These are phyloP conservation scores for Xiphydria camelus DNA, from an alignment of 2,888 invertebrate genomes.

Conservation along the genomic window DNA sequence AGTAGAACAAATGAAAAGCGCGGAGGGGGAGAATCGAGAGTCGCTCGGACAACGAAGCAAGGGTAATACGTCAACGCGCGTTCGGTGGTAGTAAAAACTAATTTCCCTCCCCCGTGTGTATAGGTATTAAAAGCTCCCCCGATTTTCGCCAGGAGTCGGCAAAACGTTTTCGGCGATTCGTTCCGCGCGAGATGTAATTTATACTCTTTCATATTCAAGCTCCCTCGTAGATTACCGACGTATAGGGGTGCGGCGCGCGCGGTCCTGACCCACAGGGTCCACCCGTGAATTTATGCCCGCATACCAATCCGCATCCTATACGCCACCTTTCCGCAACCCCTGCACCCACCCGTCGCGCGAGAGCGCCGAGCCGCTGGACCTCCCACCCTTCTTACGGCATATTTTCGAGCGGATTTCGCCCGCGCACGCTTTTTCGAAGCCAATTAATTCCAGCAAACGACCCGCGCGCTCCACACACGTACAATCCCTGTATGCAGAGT, in stretches of 20 bases:
- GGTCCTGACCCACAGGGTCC: slow-evolving; percentile 9
- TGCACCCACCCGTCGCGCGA: neutral
- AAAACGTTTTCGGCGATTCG: slow-evolving; percentile 47
- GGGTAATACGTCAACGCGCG: slow-evolving; percentile 32
- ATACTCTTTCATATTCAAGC: slow-evolving; percentile 50
- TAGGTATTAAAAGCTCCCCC: no score
- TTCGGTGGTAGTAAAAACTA: no score
- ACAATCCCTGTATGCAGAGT: no score
- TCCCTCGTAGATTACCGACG: slow-evolving; percentile 14
- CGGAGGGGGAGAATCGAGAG: slow-evolving; percentile 13
- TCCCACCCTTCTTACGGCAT: neutral
- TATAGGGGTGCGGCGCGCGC: slow-evolving; percentile 6
- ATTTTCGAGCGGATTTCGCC: no score
- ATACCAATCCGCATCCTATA: slow-evolving; percentile 13
- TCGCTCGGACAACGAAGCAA: slow-evolving; percentile 27
- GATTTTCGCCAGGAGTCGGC: slow-evolving; percentile 33
- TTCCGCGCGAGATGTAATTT: slow-evolving; percentile 38
- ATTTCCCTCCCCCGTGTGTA: no score
- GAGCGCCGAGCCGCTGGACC: no score
- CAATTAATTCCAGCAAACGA: neutral
- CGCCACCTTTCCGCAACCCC: slow-evolving; percentile 5
- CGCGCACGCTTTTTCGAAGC: neutral
- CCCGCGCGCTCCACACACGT: no score
- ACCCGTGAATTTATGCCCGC: slow-evolving; percentile 17
- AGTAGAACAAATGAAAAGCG: no score